A percentile compares a stretch with the other conserved stretches of the same genome.
phyloP scores from a whole-genome alignment of 2,888 invertebrate genomes.

The Campoplex nolae region DNA sequence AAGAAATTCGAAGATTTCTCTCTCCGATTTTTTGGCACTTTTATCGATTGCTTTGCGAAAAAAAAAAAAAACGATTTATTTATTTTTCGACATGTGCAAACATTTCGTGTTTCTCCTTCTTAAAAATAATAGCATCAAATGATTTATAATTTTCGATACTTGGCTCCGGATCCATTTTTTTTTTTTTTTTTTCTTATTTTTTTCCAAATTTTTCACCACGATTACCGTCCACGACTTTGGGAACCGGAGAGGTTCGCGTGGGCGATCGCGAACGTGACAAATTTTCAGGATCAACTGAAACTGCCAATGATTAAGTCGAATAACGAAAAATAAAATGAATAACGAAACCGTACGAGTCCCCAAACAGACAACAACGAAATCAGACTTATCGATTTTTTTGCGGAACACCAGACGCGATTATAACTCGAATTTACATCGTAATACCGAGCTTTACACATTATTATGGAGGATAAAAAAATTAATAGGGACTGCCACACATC shows the following conservation, averaged over 20 bases:
- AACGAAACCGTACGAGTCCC: not conserved
- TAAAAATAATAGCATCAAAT: not conserved
- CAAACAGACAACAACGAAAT: not conserved
- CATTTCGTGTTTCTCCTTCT: not conserved
- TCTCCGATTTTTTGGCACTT: not conserved
- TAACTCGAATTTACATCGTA: not conserved
- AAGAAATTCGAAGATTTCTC: not conserved
- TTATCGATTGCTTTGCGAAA: not conserved
- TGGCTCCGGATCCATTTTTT: not conserved
- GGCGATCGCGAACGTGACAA: not conserved
- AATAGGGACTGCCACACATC: not conserved
- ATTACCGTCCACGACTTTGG: not conserved
- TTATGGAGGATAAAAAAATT: not conserved
- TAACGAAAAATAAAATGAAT: not conserved
- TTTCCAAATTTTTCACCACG: not conserved
- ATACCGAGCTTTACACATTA: too few relatives aligned
- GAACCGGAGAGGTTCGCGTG: conserved; percentile 15
- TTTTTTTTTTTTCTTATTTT: not conserved
- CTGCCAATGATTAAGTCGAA: not conserved
- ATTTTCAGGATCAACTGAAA: not conserved
- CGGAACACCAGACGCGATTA: not conserved
- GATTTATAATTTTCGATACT: not conserved
- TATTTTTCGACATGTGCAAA: not conserved
- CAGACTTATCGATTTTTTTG: not conserved
- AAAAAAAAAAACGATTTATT: not conserved